Conservation (phyloP, 2,797 vertebrate genomes). For the Sebastolobus alascanus region DNA sequence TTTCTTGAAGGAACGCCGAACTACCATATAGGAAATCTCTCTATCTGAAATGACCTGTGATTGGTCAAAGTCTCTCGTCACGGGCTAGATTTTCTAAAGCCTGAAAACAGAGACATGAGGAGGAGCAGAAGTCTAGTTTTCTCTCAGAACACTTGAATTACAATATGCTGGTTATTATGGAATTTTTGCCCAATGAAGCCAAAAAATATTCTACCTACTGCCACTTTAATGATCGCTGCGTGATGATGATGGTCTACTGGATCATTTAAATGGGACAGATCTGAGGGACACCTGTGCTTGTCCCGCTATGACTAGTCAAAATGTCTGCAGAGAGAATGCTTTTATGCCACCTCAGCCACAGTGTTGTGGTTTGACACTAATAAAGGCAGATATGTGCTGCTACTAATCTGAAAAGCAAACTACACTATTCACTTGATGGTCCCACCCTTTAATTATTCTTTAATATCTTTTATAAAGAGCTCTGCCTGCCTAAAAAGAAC, state of each 20-base stretch:
- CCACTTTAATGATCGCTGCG: not conserved
- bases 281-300: not conserved
- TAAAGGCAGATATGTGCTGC: not conserved
- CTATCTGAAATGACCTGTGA: too few relatives aligned
- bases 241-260: not conserved
- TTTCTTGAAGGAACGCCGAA: too few relatives aligned
- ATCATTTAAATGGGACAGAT: not conserved
- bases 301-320: not conserved
- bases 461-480: too few relatives aligned
- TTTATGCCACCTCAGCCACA: not conserved
- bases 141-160: too few relatives aligned
- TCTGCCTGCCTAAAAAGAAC: not conserved
- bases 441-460: too few relatives aligned
- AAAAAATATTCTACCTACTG: not conserved
- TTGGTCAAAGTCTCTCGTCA: too few relatives aligned
- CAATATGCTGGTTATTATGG: too few relatives aligned
- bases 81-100: too few relatives aligned
- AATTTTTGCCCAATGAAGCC: too few relatives aligned
- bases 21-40: too few relatives aligned
- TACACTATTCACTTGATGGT: not conserved
- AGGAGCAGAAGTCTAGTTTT: too few relatives aligned
- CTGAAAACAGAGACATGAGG: too few relatives aligned
- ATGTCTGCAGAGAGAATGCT: not conserved
- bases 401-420: not conserved
- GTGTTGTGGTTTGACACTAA: slow-evolving; percentile 1